A percentile compares a stretch with the other conserved stretches of the same genome.
These are phyloP conservation scores for Apantesis nais DNA, from an alignment of 2,888 invertebrate genomes.

Conservation along the genomic window DNA sequence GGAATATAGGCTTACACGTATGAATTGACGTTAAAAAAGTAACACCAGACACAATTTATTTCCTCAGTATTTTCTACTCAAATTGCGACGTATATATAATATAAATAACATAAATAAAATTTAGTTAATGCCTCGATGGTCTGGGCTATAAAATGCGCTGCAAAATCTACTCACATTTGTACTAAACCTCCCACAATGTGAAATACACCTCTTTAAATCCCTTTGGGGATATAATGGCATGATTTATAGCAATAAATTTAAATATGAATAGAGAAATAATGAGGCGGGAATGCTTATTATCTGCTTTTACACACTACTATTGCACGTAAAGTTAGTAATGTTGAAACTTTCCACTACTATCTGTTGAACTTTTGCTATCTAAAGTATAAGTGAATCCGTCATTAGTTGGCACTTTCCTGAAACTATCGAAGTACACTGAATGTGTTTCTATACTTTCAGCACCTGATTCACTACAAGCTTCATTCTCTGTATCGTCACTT, in stretches of 20 bases:
- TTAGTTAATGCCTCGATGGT: neutral
- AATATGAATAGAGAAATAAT: neutral
- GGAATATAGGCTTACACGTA: neutral
- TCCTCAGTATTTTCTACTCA: neutral
- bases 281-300: neutral
- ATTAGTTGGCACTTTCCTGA: conserved; percentile 78
- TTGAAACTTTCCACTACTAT: conserved; percentile 49
- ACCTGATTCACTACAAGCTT: conserved; percentile 94
- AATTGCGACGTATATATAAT: neutral
- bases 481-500: conserved; percentile 92
- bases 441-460: conserved; percentile 95
- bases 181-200: neutral
- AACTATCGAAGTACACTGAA: conserved; percentile 93
- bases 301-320: neutral
- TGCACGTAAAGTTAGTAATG: neutral
- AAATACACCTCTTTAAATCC: neutral
- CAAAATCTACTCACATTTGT: neutral
- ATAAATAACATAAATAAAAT: neutral
- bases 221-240: neutral
- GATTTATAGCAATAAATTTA: neutral
- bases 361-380: conserved; percentile 56
- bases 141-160: neutral
- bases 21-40: neutral
- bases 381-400: conserved; percentile 58
- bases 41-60: neutral